Base-by-base conservation (phyloP, 2,113 vertebrate genomes). In the Catagonus wagneri region DNA sequence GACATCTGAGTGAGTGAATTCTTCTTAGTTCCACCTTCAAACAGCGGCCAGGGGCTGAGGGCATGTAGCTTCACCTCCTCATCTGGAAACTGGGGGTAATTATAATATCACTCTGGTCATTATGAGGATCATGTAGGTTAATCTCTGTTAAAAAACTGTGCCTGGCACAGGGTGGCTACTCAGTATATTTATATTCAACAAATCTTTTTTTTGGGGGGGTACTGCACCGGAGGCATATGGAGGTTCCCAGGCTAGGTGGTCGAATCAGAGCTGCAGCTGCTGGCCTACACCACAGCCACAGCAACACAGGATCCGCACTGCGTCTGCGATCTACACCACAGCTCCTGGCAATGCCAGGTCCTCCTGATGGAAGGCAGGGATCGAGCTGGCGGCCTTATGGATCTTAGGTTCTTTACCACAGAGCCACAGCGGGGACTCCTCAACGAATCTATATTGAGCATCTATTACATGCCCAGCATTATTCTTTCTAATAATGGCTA, bases 21-120 rank as follows among this genome's bases (percentile, higher is more conserved):
- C 44, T 29, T 90, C 56, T 65, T 16, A 79, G 72, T 66, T 11
- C 27, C 56, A 71, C 27, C 44, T 92, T 36, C 34, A 60, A 61
- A 32, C 4, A 54, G 27, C 32, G 0, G 3, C 44, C 27, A 44
- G 54, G 3, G 16, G 15, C 22, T 19, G 34, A 36, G 0, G 3
- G 17, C 25, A 10, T 27, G 61, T 4, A 11, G 36, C 56, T 2
- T 79, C 58, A 60, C 36, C 52, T 71, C 20, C 69, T 87, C 23
- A 29, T 39, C 25, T 69, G 56, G 80, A 92, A 95, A 95, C 61
- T 66, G 56, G 32, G 27, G 20, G 36, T 36, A 58, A 39, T 65
- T 34, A 81, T 2, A 39, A 15, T 22, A 39, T 54, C 54, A 22
- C n/a, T 25, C 3, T 0, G 2, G 71, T 58, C 36, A 16, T 32